Percentiles rank a stretch among this genome's conserved stretches.
These are phyloP conservation scores for Triplophysa tibetana DNA, from an alignment of 2,113 vertebrate species.

Conservation along the genomic window DNA sequence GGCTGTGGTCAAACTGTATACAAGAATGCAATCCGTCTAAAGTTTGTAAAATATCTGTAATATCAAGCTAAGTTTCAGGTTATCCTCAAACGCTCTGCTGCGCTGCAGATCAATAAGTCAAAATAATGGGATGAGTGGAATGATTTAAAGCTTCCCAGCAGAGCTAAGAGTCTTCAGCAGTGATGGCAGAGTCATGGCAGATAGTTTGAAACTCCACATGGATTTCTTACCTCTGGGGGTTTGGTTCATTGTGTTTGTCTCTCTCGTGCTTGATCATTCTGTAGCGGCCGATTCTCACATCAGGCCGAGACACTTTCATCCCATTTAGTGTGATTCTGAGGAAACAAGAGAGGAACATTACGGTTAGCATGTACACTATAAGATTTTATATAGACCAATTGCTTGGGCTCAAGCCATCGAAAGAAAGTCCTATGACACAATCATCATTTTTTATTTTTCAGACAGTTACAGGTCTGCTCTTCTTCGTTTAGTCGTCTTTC, in stretches of 20 bases:
- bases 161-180: neutral
- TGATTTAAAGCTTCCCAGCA: constrained; percentile 14
- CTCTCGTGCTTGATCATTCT: constrained; percentile 99
- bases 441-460: no score
- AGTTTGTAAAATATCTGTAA: constrained; percentile 9
- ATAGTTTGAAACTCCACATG: neutral
- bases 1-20: neutral
- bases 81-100: neutral
- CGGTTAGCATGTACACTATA: neutral
- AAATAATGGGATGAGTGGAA: constrained; percentile 9
- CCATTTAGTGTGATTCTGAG: constrained; percentile 94
- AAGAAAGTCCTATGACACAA: neutral
- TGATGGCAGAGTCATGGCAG: neutral
- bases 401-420: neutral
- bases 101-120: constrained; percentile 15
- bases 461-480: no score
- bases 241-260: constrained; percentile 99
- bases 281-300: constrained; percentile 94
- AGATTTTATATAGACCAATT: constrained; percentile 15
- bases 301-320: constrained; percentile 98
- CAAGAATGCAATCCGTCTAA: neutral
- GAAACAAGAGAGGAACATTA: neutral
- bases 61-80: neutral
- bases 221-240: constrained; percentile 90
- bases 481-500: no score